phyloP scores from a whole-genome alignment of 2,113 vertebrate species.

The Mystacornis crossleyi region DNA sequence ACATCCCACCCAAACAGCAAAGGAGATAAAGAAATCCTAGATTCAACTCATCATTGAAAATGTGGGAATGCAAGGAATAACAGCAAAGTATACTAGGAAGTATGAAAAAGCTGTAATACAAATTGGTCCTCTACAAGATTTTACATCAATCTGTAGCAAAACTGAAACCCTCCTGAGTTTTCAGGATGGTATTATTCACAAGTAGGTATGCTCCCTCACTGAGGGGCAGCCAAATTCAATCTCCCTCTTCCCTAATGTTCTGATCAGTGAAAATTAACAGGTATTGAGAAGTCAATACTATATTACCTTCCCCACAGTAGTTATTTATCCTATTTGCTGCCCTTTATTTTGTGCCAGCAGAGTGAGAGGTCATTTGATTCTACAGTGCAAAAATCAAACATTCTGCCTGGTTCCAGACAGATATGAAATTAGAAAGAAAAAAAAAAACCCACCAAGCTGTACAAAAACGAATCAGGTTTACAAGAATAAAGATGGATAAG shows the following conservation, averaged over 20 bases:
- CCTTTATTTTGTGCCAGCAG: background rate
- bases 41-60: background rate
- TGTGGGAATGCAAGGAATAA: background rate
- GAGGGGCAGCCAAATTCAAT: slow-evolving; percentile 7
- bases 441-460: fast-evolving
- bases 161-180: background rate
- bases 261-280: slow-evolving; percentile 47
- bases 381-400: background rate
- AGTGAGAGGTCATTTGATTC: background rate
- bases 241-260: background rate
- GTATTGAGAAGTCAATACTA: slow-evolving; percentile 48
- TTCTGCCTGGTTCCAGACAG: background rate
- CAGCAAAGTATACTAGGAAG: background rate
- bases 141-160: background rate
- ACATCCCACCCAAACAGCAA: background rate
- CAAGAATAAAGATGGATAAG: background rate
- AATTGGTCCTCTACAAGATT: background rate
- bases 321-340: slow-evolving; percentile 30
- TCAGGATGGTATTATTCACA: background rate
- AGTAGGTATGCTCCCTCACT: background rate
- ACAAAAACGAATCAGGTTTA: background rate
- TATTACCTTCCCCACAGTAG: slow-evolving; percentile 45
- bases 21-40: background rate
- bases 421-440: background rate
- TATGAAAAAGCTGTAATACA: background rate